phyloP scores from a whole-genome alignment of 1,140 invertebrate species.

The Trichonephila clavata region DNA sequence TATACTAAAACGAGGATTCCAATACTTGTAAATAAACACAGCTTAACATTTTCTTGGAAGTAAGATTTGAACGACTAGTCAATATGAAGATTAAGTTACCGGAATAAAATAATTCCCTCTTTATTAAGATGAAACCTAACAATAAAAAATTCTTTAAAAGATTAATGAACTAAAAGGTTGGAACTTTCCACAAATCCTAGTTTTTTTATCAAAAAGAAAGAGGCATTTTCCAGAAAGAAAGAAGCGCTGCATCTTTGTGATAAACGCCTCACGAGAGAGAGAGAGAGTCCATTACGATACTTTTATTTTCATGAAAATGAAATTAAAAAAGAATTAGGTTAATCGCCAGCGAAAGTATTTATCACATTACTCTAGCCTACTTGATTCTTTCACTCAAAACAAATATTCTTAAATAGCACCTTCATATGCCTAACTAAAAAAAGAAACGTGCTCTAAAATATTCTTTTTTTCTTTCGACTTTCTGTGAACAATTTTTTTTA shows the following conservation, averaged over 20 bases:
- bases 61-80: too few species aligned
- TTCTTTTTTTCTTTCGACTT: constrained; percentile 30
- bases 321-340: too few species aligned
- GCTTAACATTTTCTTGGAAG: constrained; percentile 6
- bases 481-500: neutral
- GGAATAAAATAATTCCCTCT: neutral
- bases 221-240: too few species aligned
- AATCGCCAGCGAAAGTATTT: too few species aligned
- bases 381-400: constrained; percentile 7
- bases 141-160: neutral
- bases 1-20: too few species aligned
- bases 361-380: too few species aligned
- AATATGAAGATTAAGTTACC: neutral
- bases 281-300: too few species aligned
- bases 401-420: neutral
- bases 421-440: neutral
- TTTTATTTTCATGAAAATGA: too few species aligned
- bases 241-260: too few species aligned
- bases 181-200: too few species aligned
- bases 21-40: neutral
- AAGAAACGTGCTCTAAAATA: neutral
- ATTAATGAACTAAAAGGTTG: neutral
- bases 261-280: too few species aligned
- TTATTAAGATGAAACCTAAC: neutral
- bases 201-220: too few species aligned